Percentiles rank a stretch among this genome's conserved stretches.
These are phyloP conservation scores for Paraplagusia blochii DNA, from an alignment of 2,113 vertebrate genomes.

Conservation along the genomic window DNA sequence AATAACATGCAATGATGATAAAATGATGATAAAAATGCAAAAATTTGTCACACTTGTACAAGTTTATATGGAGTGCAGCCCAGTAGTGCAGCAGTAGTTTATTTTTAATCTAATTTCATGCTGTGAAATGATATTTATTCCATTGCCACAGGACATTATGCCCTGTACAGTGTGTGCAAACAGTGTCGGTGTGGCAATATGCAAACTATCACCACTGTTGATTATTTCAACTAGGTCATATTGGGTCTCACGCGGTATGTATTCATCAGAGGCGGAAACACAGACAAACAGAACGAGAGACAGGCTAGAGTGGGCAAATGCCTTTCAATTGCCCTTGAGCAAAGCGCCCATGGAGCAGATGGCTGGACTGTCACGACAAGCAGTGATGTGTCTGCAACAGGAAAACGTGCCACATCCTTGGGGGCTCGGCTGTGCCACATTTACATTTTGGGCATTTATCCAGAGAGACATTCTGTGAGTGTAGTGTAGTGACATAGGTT, in stretches of 20 bases:
- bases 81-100: background rate
- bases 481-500: background rate
- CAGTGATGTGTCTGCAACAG: conserved; percentile 20
- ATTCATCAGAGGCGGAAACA: background rate
- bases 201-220: conserved; percentile 25
- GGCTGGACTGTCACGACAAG: conserved; percentile 35
- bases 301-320: conserved; percentile 11
- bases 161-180: conserved; percentile 21
- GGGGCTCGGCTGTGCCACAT: conserved; percentile 10
- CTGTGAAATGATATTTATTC: background rate
- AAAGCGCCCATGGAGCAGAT: conserved; percentile 39
- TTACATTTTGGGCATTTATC: conserved; percentile 13
- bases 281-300: background rate
- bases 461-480: background rate
- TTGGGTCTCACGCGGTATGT: conserved; percentile 33
- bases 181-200: conserved; percentile 28
- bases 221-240: conserved; percentile 57
- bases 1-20: too few species aligned
- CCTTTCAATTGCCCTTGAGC: conserved; percentile 55
- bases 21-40: too few species aligned
- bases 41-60: too few species aligned
- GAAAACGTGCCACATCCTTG: conserved; percentile 32
- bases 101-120: background rate
- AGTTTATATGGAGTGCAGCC: background rate
- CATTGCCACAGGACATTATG: conserved; percentile 13